phyloP scores from a whole-genome alignment of 2,113 vertebrate genomes.

The Spea multiplicata region DNA sequence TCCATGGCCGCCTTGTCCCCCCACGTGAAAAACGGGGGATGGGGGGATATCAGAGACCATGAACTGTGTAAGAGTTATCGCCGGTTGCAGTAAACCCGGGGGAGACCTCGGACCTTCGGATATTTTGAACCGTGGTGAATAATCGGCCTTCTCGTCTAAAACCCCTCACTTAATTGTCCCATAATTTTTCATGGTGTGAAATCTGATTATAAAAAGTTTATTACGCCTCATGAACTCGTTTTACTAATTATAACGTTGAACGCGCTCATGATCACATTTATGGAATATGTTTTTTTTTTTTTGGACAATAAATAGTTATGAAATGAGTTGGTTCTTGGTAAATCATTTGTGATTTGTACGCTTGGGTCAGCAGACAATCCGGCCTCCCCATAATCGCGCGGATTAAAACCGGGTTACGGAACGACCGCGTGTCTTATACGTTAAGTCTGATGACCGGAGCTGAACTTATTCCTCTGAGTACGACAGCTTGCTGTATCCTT shows the following conservation, averaged over 20 bases:
- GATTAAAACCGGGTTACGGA: too few relatives aligned
- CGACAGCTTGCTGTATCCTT: too few relatives aligned
- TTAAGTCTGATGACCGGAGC: too few relatives aligned
- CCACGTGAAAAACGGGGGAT: constrained; percentile 96
- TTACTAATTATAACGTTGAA: constrained; percentile 38
- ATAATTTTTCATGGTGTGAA: constrained; percentile 31
- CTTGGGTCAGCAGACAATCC: too few relatives aligned
- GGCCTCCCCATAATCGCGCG: too few relatives aligned
- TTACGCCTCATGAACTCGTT: constrained; percentile 54
- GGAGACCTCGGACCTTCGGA: constrained; percentile 36
- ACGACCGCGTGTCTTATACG: too few relatives aligned
- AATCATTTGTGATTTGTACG: too few relatives aligned
- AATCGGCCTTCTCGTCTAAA: constrained; percentile 56
- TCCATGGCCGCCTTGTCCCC: constrained; percentile 80
- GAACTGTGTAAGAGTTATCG: constrained; percentile 98
- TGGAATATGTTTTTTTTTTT: constrained; percentile 4
- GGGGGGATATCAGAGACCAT: constrained; percentile 98
- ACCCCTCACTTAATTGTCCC: constrained; percentile 58
- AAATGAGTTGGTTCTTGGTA: neutral
- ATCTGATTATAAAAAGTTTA: constrained; percentile 2
- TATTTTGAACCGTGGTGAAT: constrained; percentile 69
- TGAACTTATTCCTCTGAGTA: too few relatives aligned
- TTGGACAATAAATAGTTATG: constrained; percentile 37
- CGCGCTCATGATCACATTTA: constrained; percentile 16
- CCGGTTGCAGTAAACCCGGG: constrained; percentile 82